Conservation (phyloP, 2,113 vertebrate species). For the Vulpes ferrilata region DNA sequence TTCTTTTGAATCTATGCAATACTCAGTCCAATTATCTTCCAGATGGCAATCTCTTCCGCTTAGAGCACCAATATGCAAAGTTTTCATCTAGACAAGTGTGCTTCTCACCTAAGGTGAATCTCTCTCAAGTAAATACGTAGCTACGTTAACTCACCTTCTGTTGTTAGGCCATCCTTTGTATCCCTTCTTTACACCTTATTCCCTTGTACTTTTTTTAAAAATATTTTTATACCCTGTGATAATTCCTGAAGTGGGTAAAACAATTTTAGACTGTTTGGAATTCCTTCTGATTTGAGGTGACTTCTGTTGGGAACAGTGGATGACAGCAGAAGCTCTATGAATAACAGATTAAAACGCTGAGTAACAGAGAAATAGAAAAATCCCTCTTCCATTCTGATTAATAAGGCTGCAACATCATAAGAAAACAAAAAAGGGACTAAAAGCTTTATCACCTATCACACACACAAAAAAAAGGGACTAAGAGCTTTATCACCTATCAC, state of each 20-base stretch:
- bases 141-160: neutral
- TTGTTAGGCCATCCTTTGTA: neutral
- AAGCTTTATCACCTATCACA: neutral
- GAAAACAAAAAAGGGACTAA: neutral
- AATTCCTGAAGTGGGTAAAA: neutral
- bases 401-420: neutral
- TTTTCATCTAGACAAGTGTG: neutral
- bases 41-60: neutral
- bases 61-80: neutral
- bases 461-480: neutral
- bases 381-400: neutral
- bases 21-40: neutral
- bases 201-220: neutral
- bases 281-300: neutral
- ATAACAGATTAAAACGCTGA: neutral
- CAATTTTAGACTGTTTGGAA: slow-evolving; percentile 8
- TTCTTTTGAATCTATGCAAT: neutral
- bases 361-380: neutral
- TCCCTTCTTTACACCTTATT: neutral
- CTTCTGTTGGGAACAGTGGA: neutral
- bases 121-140: neutral
- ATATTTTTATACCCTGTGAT: neutral
- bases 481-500: neutral
- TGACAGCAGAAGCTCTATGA: neutral
- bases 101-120: neutral